phyloP scores from a whole-genome alignment of 2,797 vertebrate genomes.

The Danio tinwini region DNA sequence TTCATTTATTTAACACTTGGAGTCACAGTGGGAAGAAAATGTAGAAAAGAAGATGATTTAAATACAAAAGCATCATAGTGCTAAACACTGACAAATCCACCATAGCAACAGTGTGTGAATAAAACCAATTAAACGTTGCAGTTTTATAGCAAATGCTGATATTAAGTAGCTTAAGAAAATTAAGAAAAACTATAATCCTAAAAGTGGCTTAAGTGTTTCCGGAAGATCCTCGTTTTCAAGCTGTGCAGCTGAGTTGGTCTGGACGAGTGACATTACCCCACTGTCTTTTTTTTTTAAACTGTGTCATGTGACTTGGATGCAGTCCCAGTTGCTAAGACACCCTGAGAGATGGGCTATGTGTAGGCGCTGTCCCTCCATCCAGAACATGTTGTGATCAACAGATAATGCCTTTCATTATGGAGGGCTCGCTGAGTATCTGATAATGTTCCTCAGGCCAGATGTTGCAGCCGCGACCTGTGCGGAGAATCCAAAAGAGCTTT shows the following conservation, averaged over 20 bases:
- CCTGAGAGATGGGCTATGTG: constrained; percentile 39
- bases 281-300: background rate
- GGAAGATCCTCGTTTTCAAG: background rate
- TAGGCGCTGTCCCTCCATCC: constrained; percentile 44
- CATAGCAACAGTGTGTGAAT: too few species aligned
- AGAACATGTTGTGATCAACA: constrained; percentile 57
- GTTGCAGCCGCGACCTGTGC: constrained; percentile 19
- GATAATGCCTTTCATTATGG: constrained; percentile 63
- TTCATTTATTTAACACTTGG: background rate
- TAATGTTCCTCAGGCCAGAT: constrained; percentile 53
- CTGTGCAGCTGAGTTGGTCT: background rate
- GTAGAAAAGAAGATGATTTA: background rate
- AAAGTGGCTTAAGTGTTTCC: background rate
- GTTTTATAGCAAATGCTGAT: background rate
- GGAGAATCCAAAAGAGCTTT: constrained; percentile 15
- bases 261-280: background rate
- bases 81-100: background rate
- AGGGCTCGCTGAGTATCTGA: constrained; percentile 49
- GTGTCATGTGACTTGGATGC: constrained; percentile 42
- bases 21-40: background rate
- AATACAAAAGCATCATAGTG: background rate
- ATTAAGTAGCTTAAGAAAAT: constrained; percentile 9
- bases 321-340: constrained; percentile 56
- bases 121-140: background rate
- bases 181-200: background rate